phyloP scores from a whole-genome alignment of 2,888 invertebrate genomes.

The Dolichopus griseipennis region DNA sequence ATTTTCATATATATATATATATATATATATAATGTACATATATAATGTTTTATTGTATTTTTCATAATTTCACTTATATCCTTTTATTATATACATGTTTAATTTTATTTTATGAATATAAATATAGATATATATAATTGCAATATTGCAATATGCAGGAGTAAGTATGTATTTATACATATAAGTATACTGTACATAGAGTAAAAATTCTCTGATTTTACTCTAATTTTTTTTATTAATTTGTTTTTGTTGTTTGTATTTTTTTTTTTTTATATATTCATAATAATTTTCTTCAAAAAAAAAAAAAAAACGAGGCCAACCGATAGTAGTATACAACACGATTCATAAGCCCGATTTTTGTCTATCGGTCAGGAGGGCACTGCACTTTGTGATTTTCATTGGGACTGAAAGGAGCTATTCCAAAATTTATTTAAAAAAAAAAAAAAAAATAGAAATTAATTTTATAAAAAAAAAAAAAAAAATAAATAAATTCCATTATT shows the following conservation, averaged over 20 bases:
- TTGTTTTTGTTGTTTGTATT: neutral
- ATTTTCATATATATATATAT: too few species aligned
- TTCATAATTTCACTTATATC: too few species aligned
- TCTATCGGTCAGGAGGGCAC: constrained; percentile 37
- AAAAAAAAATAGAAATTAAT: neutral
- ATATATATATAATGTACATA: too few species aligned
- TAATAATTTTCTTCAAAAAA: constrained; percentile 17
- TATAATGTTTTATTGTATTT: too few species aligned
- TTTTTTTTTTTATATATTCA: neutral
- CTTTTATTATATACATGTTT: too few species aligned
- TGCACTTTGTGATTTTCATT: constrained; percentile 36
- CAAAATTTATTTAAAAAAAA: neutral
- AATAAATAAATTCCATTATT: neutral
- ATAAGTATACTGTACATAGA: too few species aligned
- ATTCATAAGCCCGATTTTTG: constrained; percentile 30
- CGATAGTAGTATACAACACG: constrained; percentile 25
- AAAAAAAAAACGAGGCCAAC: constrained; percentile 30
- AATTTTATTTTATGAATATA: too few species aligned
- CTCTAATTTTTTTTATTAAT: neutral
- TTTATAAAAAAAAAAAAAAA: neutral
- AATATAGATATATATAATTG: too few species aligned
- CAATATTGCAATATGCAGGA: too few species aligned
- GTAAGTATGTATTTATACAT: too few species aligned
- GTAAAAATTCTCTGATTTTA: neutral
- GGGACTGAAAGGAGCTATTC: constrained; percentile 29